Evolutionary conservation across 1,140 invertebrate species (phyloP).

Genomic region (Mizuhopecten yessoensis): DNA sequence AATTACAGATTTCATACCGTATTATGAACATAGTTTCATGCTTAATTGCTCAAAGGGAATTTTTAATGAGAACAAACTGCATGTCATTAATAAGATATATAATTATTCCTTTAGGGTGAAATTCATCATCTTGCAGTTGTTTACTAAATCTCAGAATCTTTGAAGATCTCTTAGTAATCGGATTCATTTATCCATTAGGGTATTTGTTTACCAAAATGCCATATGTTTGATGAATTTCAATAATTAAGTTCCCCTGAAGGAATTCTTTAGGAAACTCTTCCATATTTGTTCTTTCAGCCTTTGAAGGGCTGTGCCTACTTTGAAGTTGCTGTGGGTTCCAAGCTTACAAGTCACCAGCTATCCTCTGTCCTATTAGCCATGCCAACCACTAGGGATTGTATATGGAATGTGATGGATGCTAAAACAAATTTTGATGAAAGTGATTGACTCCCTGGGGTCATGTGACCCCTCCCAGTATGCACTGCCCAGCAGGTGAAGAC

Average conservation of each 20-base stretch:
- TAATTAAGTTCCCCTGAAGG: conserved; percentile 25
- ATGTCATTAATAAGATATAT: conserved; percentile 2
- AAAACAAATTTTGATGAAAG: conserved; percentile 14
- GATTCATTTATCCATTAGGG: not conserved
- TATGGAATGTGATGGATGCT: not conserved
- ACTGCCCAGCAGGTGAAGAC: conserved; percentile 14
- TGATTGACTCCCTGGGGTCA: conserved; percentile 1
- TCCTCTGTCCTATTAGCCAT: not conserved
- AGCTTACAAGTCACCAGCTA: not conserved
- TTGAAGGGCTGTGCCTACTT: not conserved
- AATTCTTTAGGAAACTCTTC: not conserved
- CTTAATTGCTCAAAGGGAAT: conserved; percentile 13
- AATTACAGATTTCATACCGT: not conserved
- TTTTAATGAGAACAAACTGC: conserved; percentile 26
- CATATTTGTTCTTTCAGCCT: conserved; percentile 34
- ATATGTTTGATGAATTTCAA: conserved; percentile 3
- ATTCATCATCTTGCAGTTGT: conserved; percentile 28
- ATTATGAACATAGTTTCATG: not conserved
- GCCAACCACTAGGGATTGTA: not conserved
- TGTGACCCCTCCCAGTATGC: conserved; percentile 10
- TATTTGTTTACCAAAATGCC: conserved; percentile 34
- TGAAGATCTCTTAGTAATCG: not conserved
- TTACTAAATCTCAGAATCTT: not conserved
- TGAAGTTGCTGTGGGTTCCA: not conserved
- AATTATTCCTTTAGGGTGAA: not conserved